Percentiles rank a stretch among this genome's conserved stretches.
Conservation (phyloP, 2,888 invertebrate genomes). For the Taenaris catops region DNA sequence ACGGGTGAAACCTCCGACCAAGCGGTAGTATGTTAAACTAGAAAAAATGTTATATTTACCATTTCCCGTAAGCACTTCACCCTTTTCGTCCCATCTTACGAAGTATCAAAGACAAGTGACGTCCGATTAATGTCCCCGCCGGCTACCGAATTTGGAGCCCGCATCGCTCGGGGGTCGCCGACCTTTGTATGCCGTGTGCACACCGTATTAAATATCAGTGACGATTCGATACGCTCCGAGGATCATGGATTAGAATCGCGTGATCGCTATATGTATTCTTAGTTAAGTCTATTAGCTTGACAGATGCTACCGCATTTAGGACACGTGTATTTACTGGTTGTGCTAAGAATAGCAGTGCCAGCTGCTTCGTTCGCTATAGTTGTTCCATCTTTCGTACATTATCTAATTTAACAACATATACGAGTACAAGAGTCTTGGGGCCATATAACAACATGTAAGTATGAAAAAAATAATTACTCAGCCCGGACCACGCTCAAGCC, state of each 20-base stretch:
- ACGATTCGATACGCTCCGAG: slow-evolving; percentile 41
- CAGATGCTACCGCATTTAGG: slow-evolving; percentile 1
- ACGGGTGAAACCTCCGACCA: no score
- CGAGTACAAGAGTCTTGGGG: no score
- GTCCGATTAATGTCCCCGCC: slow-evolving; percentile 61
- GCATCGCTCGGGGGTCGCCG: slow-evolving; percentile 51
- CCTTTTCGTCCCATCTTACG: slow-evolving; percentile 31
- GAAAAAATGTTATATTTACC: slow-evolving; percentile 20
- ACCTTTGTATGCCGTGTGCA: slow-evolving; percentile 39
- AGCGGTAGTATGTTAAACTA: no score
- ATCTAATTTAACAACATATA: no score
- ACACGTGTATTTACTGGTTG: no score
- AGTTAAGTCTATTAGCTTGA: slow-evolving; percentile 6
- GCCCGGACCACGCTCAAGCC: no score
- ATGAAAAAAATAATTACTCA: no score
- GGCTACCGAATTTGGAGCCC: slow-evolving; percentile 63
- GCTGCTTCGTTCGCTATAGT: no score
- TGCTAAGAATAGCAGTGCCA: no score
- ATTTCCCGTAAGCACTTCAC: slow-evolving; percentile 17
- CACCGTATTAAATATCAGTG: slow-evolving; percentile 41
- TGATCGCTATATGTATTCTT: slow-evolving; percentile 17
- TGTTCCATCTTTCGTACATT: no score
- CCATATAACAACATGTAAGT: no score
- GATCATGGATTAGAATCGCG: slow-evolving; percentile 25
- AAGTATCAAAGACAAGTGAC: slow-evolving; percentile 41